Conservation (phyloP, 2,888 invertebrate species). For the Dasypolia templi region DNA sequence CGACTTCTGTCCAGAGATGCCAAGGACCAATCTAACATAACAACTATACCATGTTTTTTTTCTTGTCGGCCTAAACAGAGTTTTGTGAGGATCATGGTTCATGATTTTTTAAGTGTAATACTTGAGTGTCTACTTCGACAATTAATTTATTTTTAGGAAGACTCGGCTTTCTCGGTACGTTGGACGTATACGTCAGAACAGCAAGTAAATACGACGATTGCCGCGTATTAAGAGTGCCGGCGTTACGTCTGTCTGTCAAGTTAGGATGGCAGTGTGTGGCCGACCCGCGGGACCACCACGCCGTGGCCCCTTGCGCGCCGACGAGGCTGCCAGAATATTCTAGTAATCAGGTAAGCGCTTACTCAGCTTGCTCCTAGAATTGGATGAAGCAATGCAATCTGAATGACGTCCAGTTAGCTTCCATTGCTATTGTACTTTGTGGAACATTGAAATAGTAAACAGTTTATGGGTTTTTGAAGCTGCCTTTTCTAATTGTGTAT, state of each 20-base stretch:
- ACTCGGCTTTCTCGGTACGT: conserved; percentile 97
- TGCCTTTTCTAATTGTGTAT: no score
- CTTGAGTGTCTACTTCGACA: background rate
- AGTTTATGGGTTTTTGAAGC: no score
- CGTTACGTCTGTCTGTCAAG: conserved; percentile 95
- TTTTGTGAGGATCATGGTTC: background rate
- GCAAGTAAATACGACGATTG: conserved; percentile 99
- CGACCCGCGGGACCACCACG: conserved; percentile 98
- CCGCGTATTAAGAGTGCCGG: conserved; percentile 97
- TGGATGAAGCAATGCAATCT: background rate
- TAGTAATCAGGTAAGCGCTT: conserved; percentile 94
- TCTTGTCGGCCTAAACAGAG: background rate
- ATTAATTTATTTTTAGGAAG: conserved; percentile 89
- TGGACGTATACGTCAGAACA: conserved; percentile 98
- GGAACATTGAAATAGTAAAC: background rate
- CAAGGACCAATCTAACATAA: background rate
- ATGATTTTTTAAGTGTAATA: background rate
- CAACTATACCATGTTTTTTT: background rate
- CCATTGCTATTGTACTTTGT: background rate
- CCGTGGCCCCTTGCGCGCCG: conserved; percentile 98
- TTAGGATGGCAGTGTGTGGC: conserved; percentile 97
- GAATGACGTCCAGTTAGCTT: no score
- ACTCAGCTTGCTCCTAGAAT: background rate
- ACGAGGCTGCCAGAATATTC: conserved; percentile 99
- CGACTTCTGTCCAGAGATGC: background rate